Percentiles rank a stretch among this genome's conserved stretches.
phyloP scores from a whole-genome alignment of 2,888 invertebrate species.

The Hylaea fasciaria region DNA sequence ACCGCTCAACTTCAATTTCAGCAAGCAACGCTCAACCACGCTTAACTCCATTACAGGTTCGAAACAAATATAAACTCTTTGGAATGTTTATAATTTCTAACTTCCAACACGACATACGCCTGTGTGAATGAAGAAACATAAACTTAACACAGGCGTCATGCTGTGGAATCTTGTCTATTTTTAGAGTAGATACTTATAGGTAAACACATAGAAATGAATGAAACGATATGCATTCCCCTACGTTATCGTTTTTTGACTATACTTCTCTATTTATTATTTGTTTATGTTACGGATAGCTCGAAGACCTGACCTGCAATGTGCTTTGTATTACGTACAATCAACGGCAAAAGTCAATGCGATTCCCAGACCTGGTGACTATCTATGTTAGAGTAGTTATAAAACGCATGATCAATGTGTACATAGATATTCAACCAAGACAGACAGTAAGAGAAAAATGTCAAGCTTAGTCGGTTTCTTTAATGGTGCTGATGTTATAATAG shows the following conservation, averaged over 20 bases:
- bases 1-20: constrained; percentile 92
- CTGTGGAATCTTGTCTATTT: constrained; percentile 53
- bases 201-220: constrained; percentile 67
- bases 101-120: constrained; percentile 49
- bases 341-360: not conserved
- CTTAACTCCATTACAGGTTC: constrained; percentile 91
- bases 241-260: constrained; percentile 52
- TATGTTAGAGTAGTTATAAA: too few species aligned
- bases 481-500: too few species aligned
- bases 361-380: too few species aligned
- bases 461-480: too few species aligned
- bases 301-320: not conserved
- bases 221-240: constrained; percentile 67
- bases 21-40: constrained; percentile 88
- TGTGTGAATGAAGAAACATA: constrained; percentile 37
- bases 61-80: constrained; percentile 29
- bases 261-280: constrained; percentile 27
- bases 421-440: too few species aligned
- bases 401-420: too few species aligned
- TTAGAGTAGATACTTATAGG: constrained; percentile 64
- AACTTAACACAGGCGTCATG: constrained; percentile 51
- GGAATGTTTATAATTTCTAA: constrained; percentile 53
- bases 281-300: constrained; percentile 11
- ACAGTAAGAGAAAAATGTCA: too few species aligned
- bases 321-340: not conserved